Evolutionary conservation across 1,140 invertebrate species (phyloP).

Genomic region (Acromyrmex echinatior): DNA sequence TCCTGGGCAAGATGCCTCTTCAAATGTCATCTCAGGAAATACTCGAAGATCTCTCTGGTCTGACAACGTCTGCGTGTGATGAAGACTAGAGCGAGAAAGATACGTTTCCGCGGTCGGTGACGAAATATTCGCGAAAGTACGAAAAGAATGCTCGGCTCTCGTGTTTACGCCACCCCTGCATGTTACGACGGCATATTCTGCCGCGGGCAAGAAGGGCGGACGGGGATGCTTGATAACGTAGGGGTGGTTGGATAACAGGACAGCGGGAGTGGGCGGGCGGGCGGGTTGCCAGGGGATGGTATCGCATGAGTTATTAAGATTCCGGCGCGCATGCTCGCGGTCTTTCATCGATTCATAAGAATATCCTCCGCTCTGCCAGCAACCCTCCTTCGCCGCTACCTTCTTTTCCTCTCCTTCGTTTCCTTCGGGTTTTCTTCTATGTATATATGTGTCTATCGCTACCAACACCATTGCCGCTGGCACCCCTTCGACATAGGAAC

Average conservation of each 20-base stretch:
- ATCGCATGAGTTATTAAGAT: slow-evolving; percentile 86
- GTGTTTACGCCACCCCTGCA: slow-evolving; percentile 78
- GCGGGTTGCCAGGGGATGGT: slow-evolving; percentile 71
- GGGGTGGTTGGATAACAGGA: slow-evolving; percentile 67
- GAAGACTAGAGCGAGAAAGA: background rate
- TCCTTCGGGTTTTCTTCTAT: slow-evolving; percentile 41
- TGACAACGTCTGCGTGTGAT: background rate
- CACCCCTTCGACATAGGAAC: slow-evolving; percentile 61
- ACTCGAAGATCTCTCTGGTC: background rate
- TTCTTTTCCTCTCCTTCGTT: slow-evolving; percentile 57
- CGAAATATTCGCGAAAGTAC: slow-evolving; percentile 60
- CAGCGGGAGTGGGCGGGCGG: slow-evolving; percentile 47
- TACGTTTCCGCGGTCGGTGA: slow-evolving; percentile 34
- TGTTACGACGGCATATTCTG: slow-evolving; percentile 78
- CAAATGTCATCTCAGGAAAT: slow-evolving; percentile 43
- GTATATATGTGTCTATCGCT: background rate
- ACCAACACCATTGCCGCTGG: slow-evolving; percentile 5
- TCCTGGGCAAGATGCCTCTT: slow-evolving; percentile 62
- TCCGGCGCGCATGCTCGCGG: slow-evolving; percentile 84
- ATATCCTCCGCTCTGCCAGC: slow-evolving; percentile 82
- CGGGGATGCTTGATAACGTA: slow-evolving; percentile 70
- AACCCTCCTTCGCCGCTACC: slow-evolving; percentile 55
- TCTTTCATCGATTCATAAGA: slow-evolving; percentile 86
- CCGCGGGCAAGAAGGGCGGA: slow-evolving; percentile 46
- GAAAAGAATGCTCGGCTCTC: slow-evolving; percentile 70